These are phyloP conservation scores for Kuschelorhynchus macadamiae DNA, from an alignment of 2,888 invertebrate species.

Conservation along the genomic window DNA sequence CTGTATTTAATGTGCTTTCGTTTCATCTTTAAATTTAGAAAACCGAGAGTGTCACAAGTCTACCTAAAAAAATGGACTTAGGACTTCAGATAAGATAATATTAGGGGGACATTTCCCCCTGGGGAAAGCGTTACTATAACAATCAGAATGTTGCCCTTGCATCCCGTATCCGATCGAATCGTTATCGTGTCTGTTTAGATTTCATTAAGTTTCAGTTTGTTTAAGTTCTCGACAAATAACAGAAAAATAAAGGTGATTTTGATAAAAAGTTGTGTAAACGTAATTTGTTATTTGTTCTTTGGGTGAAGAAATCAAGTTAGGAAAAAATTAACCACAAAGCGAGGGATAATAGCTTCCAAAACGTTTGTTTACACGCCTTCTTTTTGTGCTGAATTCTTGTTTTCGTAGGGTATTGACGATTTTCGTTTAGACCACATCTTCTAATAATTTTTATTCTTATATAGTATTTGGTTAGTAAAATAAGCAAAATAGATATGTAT, in stretches of 20 bases:
- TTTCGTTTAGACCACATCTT: too few species aligned
- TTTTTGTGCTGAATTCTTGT: too few species aligned
- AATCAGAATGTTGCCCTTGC: constrained; percentile 25
- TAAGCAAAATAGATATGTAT: too few species aligned
- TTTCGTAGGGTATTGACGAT: too few species aligned
- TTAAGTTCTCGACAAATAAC: constrained; percentile 14
- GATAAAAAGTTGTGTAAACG: constrained; percentile 14
- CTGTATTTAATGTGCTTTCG: too few species aligned
- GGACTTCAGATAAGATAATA: constrained; percentile 9
- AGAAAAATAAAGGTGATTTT: not conserved
- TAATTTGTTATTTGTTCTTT: constrained; percentile 7
- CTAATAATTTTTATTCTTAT: too few species aligned
- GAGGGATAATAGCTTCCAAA: not conserved
- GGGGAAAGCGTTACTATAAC: constrained; percentile 27
- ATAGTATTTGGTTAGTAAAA: too few species aligned
- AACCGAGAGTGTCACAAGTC: too few species aligned
- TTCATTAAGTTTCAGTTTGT: constrained; percentile 24
- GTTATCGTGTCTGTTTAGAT: constrained; percentile 19
- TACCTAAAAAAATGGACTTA: too few species aligned
- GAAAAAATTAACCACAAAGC: not conserved
- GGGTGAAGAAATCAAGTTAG: not conserved
- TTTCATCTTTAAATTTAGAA: too few species aligned
- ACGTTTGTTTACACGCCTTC: not conserved
- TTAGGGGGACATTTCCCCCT: constrained; percentile 17
- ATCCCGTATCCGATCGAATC: constrained; percentile 13